Evolutionary conservation across 2,888 invertebrate genomes (phyloP), one percentile per base, ranked within the genome.

Genomic region (Platynereis dumerilii): DNA sequence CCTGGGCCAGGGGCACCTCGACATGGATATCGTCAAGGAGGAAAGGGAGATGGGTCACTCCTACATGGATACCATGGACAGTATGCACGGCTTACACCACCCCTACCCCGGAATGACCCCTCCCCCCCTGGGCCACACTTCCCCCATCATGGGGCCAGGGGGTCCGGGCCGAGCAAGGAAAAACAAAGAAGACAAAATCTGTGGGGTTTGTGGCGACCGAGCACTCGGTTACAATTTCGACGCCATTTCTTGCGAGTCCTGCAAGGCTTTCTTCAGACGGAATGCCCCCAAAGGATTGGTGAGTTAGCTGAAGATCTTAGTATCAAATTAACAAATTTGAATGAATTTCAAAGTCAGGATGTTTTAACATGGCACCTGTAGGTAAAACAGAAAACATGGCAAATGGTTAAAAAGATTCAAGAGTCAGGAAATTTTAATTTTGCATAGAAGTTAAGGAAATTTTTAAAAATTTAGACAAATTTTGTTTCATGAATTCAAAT

Each of bases 221-320:
- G 83, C 83, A 5, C 78, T 83, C 26, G 83, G 83, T 34, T 83
- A 83, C 76, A 83, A 83, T 75, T 83, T 83, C 64, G 83, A 83
- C 73, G 83, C 83, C 75, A 83, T 83, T 63, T 83, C 83, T n/a
- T 83, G 83, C 70, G 83, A 83, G 74, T 82, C 82, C 0, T 83
- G 83, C 72, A 84, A 84, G 73, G 84, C 84, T 12, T 84, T 84
- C 78, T 84, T 84, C 74, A 72, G 84, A 61, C 61, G 83, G 64
- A 83, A 83, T 78, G 83, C 83, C n/a, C 82, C 83, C 20, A 83
- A 83, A 73, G 81, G 83, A 64, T 73, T 83, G 78, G 83, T 83
- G 74, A 75, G 81, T 77, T n/a, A n/a, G 5, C 20, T 27, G n/a
- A n/a, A n/a, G n/a, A n/a, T n/a, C n/a, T n/a, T n/a, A n/a, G n/a